Percentiles rank a stretch among this genome's conserved stretches.
Conservation (phyloP, 2,113 vertebrate genomes). For the Lepidothrix coronata region DNA sequence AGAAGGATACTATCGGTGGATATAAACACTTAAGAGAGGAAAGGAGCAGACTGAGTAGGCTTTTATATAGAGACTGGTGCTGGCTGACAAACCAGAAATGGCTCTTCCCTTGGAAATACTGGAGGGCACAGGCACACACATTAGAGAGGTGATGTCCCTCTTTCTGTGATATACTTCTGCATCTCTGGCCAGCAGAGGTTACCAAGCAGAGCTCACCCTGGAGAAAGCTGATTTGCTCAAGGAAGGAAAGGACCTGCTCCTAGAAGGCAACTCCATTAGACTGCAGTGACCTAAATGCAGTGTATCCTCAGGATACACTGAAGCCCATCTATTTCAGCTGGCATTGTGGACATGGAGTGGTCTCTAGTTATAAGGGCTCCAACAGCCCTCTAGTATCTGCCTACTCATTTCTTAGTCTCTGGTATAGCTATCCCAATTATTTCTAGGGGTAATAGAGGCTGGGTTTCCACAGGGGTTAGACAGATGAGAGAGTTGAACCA, state of each 20-base stretch:
- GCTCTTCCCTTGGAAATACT: not conserved
- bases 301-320: not conserved
- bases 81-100: not conserved
- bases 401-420: not conserved
- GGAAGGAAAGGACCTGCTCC: not conserved
- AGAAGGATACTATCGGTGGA: not conserved
- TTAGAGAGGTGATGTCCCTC: not conserved
- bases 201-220: not conserved
- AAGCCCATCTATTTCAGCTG: not conserved
- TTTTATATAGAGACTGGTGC: not conserved
- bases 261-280: not conserved
- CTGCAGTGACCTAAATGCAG: not conserved
- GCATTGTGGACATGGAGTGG: not conserved
- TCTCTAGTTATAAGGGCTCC: not conserved
- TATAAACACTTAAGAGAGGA: not conserved
- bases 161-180: not conserved
- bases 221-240: not conserved
- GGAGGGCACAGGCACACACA: not conserved
- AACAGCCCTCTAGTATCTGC: not conserved
- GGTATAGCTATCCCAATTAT: not conserved
- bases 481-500: not conserved
- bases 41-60: rapidly evolving
- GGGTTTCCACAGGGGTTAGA: not conserved
- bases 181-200: not conserved
- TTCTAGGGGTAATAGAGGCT: not conserved